Base-by-base conservation (phyloP, 2,797 vertebrate species). In the Xerus rutilus region DNA sequence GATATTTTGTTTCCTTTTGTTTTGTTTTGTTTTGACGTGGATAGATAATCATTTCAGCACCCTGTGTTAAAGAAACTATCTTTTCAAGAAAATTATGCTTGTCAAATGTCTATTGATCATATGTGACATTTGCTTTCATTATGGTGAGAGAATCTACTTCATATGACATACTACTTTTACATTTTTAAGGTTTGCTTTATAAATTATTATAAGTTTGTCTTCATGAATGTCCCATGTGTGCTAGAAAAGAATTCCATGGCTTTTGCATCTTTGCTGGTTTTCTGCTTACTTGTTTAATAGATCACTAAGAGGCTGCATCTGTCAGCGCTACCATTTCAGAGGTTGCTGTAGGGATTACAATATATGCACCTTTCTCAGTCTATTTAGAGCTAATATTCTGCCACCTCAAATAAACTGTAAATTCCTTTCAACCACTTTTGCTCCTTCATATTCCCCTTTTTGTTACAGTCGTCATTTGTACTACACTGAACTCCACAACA, bases 301-400 rank as follows among this genome's bases (percentile, higher is more conserved):
- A 73, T 91, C 84, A 83, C 45, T 23, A 82, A 54, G 49, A 96
- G 30, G 20, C 65, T 35, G 5, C 1, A 57, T 64, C 70, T 86
- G 28, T 94, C 77, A 54, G 20, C n/a, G 18, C 72, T 52, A 64
- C 1, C 90, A 65, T 77, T 92, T 64, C 43, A 17, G 12, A 81
- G 15, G 72, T 30, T 93, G 49, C 62, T 76, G 13, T 77, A 52
- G 54, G 82, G 43, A 59, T 59, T 76, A 14, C n/a, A 73, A 73
- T 23, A 62, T 11, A 45, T n/a, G 86, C 77, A 57, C 30, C 1
- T 93, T 86, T 76, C 62, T 91, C n/a, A 18, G 17, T 79, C 62
- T 86, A 18, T 39, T 62, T 93, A 54, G 4, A 93, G 62, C n/a
- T 91, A 43, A 79, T 85, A 88, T 70, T 85, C 87, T 94, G 43